Evolutionary conservation across 2,888 invertebrate genomes (phyloP), one percentile per base, ranked within the genome.

Genomic region (Julus scanicus): DNA sequence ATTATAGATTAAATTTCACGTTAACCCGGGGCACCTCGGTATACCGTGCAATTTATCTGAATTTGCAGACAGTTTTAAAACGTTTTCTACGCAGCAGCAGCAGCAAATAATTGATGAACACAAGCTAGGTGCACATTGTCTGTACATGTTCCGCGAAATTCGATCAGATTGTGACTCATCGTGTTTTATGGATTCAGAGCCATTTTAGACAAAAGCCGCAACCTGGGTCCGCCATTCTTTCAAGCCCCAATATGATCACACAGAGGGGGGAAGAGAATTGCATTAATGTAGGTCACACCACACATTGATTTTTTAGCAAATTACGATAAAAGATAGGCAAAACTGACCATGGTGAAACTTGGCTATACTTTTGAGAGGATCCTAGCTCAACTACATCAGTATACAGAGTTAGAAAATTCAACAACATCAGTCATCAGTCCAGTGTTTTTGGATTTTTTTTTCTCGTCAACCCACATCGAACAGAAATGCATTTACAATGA

Each of bases 11-110:
- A 63, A n/a, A 63, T 63, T 63, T 63, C 57, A 63, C 17, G 17
- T n/a, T n/a, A 63, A 63, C 57, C 57, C 57, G n/a, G 57, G 15
- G 57, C 57, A 63, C 53, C 57, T 63, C 57, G 44, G 44, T 17
- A 6, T 15, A n/a, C 57, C 57, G 57, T 63, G 57, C n/a, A 17
- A 63, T 63, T 63, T 63, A n/a, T 63, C 57, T n/a, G 57, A 63
- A 63, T 63, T 63, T 63, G 57, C n/a, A n/a, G n/a, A 63, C 57
- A 63, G n/a, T 63, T 63, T 63, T n/a, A 63, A 63, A 63, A 63
- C n/a, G n/a, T 44, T 44, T 63, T 63, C n/a, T 63, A n/a, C 17
- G 57, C 57, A 63, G n/a, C 57, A 63, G n/a, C 53, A 44, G 44
- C 44, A 53, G 53, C 57, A 63, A 17, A 63, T 63, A 63, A 63